Conservation (phyloP, 2,888 invertebrate species). For the Willowsia nigromaculata region DNA sequence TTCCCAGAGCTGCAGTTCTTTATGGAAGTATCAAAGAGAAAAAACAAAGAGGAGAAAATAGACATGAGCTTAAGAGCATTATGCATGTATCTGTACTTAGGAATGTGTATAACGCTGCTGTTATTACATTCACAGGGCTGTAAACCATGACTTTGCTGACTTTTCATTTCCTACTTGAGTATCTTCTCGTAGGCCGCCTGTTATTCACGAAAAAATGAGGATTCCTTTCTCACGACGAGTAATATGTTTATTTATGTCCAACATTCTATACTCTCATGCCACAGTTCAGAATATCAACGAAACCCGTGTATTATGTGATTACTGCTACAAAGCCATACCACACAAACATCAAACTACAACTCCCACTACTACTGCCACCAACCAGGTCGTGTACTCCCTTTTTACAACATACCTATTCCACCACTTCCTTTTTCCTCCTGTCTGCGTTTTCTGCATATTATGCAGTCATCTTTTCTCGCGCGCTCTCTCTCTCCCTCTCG, state of each 20-base stretch:
- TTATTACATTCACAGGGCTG: conserved; percentile 61
- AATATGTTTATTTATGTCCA: conserved; percentile 63
- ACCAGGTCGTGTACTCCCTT: background rate
- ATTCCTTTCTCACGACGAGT: conserved; percentile 52
- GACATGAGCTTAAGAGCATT: background rate
- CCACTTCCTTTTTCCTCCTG: background rate
- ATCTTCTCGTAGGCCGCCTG: conserved; percentile 34
- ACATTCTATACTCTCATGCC: background rate
- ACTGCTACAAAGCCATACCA: background rate
- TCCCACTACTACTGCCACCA: background rate
- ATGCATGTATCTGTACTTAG: conserved; percentile 19
- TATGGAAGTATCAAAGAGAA: background rate
- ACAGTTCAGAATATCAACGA: background rate
- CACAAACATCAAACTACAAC: background rate
- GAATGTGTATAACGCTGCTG: conserved; percentile 28
- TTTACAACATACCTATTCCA: background rate
- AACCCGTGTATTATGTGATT: conserved; percentile 14
- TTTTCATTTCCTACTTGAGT: conserved; percentile 63
- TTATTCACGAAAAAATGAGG: conserved; percentile 60
- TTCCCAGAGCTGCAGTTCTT: background rate
- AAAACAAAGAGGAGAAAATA: background rate
- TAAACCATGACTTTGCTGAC: conserved; percentile 70
- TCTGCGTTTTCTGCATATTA: background rate
- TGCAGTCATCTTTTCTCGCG: background rate
- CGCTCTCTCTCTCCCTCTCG: background rate